phyloP scores from a whole-genome alignment of 2,113 vertebrate species.

The Tympanuchus pallidicinctus region DNA sequence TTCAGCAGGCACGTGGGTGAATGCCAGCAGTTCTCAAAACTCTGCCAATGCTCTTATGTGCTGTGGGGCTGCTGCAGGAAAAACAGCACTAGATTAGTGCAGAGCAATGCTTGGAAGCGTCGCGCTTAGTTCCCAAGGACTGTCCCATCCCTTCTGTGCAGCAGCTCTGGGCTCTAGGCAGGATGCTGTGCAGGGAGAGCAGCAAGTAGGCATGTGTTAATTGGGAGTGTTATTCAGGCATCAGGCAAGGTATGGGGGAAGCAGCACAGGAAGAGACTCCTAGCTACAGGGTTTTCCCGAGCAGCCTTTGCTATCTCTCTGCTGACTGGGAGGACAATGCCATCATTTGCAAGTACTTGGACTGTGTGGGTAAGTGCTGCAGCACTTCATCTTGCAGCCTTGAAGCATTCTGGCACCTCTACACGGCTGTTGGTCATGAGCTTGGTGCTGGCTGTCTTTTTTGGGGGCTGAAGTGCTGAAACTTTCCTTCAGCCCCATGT shows the following conservation, averaged over 20 bases:
- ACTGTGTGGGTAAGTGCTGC: not conserved
- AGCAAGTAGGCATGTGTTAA: not conserved
- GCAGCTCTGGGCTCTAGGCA: not conserved
- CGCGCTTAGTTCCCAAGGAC: not conserved
- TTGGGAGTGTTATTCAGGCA: fast-evolving
- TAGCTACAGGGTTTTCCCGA: not conserved
- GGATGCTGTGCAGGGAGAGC: not conserved
- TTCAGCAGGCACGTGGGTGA: not conserved
- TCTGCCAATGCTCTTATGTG: not conserved
- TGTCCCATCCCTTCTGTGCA: not conserved
- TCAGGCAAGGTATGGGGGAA: not conserved
- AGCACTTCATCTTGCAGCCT: not conserved
- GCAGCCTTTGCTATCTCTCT: not conserved
- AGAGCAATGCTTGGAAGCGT: not conserved
- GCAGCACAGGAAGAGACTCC: not conserved
- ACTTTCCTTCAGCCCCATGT: fast-evolving
- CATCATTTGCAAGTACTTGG: not conserved
- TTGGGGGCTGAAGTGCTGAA: not conserved
- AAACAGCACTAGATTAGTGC: not conserved
- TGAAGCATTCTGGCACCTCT: fast-evolving
- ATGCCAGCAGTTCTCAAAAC: not conserved
- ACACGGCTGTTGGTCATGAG: fast-evolving
- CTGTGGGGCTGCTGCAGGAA: not conserved
- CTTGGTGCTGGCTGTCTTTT: not conserved
- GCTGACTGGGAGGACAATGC: fast-evolving